Conservation (phyloP, 2,888 invertebrate genomes). For the Meloe dianella region DNA sequence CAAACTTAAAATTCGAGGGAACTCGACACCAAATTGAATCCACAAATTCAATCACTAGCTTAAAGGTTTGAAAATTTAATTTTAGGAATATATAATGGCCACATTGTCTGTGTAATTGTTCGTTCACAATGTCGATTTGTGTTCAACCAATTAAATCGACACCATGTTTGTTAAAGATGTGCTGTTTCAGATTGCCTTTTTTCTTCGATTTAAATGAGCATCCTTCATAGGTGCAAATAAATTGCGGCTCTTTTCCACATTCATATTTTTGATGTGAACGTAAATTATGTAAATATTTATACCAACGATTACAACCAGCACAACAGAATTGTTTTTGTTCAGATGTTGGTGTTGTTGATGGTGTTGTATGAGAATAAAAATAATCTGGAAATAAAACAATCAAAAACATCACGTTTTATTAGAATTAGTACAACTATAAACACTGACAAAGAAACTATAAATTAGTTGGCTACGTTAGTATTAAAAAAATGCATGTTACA, state of each 20-base stretch:
- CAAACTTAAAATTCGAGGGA: too few species aligned
- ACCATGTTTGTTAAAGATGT: conserved; percentile 51
- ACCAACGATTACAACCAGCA: conserved; percentile 43
- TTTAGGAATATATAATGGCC: too few species aligned
- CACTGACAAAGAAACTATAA: conserved; percentile 9
- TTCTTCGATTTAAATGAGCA: conserved; percentile 48
- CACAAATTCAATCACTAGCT: too few species aligned
- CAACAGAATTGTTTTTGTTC: conserved; percentile 34
- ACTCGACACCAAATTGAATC: too few species aligned
- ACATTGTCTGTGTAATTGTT: too few species aligned
- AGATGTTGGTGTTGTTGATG: neutral
- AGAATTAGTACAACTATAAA: neutral
- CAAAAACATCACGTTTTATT: neutral
- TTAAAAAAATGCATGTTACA: neutral
- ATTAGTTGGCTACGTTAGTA: neutral
- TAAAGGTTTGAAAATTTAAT: too few species aligned
- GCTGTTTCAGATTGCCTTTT: conserved; percentile 48
- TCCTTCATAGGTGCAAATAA: conserved; percentile 57
- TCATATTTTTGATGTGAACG: conserved; percentile 54
- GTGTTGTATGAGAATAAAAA: conserved; percentile 2
- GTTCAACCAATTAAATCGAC: conserved; percentile 23
- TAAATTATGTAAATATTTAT: conserved; percentile 48
- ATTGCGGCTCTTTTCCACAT: conserved; percentile 62
- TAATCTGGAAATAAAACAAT: conserved; percentile 10
- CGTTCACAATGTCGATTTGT: neutral